Conservation (phyloP, 2,113 vertebrate genomes). For the Crotalus tigris region DNA sequence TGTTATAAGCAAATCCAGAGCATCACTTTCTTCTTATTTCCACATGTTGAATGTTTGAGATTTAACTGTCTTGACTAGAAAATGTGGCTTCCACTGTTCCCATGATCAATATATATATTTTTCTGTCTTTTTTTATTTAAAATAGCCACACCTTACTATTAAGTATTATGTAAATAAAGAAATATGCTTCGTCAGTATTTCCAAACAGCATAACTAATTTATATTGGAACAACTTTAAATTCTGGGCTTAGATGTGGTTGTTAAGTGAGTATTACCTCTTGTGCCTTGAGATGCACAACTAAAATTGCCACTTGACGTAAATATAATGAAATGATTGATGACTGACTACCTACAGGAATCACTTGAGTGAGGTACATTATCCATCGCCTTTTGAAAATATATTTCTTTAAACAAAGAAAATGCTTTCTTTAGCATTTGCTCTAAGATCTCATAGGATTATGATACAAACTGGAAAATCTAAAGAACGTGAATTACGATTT, state of each 20-base stretch:
- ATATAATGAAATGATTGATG: background rate
- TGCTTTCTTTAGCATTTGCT: background rate
- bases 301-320: background rate
- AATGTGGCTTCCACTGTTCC: background rate
- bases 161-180: background rate
- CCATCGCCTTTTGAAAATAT: background rate
- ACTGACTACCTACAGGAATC: background rate
- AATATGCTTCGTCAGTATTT: background rate
- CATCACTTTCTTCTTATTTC: background rate
- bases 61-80: background rate
- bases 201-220: background rate
- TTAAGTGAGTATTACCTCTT: no score
- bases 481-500: background rate
- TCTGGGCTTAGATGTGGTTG: no score
- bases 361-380: background rate
- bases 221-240: background rate
- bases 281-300: background rate
- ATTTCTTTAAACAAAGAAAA: conserved; percentile 6
- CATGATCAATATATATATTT: background rate
- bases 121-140: background rate
- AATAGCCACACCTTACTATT: background rate
- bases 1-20: background rate
- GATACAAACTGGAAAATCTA: background rate
- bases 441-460: background rate
- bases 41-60: background rate